Evolutionary conservation across 2,113 vertebrate species (phyloP).

Genomic region (Nansenia antarctica): DNA sequence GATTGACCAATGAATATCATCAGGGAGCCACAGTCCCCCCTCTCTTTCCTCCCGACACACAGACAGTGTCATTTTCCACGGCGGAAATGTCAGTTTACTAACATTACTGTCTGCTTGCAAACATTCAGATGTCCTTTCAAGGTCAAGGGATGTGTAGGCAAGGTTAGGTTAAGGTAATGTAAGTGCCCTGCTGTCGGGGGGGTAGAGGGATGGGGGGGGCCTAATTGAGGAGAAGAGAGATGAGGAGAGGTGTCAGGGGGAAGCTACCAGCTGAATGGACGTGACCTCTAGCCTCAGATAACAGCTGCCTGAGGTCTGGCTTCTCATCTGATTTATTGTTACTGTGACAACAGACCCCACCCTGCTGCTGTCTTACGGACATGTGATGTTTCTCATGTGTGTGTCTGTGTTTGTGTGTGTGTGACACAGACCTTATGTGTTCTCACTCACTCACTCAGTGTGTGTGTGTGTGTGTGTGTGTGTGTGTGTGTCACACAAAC

Average conservation of each 20-base stretch:
- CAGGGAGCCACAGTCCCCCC: too few relatives aligned
- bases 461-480: slow-evolving; percentile 3
- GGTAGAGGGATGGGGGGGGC: slow-evolving; percentile 3
- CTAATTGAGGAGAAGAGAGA: slow-evolving; percentile 11
- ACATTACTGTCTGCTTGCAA: background rate
- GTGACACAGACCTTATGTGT: slow-evolving; percentile 1
- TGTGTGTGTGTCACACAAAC: slow-evolving; percentile 4
- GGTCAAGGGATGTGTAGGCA: background rate
- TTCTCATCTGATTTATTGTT: slow-evolving; percentile 56
- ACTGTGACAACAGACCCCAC: slow-evolving; percentile 25
- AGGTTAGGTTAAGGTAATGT: background rate
- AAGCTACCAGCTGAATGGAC: slow-evolving; percentile 51
- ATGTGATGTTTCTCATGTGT: background rate
- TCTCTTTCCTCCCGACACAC: background rate
- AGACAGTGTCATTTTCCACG: background rate
- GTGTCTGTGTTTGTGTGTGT: slow-evolving; percentile 11
- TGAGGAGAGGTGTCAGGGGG: slow-evolving; percentile 19
- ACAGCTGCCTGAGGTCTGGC: slow-evolving; percentile 42
- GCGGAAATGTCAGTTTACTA: too few relatives aligned
- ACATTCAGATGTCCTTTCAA: background rate
- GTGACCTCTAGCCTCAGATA: slow-evolving; percentile 39
- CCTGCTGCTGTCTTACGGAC: slow-evolving; percentile 6
- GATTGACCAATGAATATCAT: too few relatives aligned
- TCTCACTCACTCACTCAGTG: background rate
- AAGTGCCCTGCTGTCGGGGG: background rate